Conservation (phyloP, 2,888 invertebrate genomes). For the Clistopyga incitator region DNA sequence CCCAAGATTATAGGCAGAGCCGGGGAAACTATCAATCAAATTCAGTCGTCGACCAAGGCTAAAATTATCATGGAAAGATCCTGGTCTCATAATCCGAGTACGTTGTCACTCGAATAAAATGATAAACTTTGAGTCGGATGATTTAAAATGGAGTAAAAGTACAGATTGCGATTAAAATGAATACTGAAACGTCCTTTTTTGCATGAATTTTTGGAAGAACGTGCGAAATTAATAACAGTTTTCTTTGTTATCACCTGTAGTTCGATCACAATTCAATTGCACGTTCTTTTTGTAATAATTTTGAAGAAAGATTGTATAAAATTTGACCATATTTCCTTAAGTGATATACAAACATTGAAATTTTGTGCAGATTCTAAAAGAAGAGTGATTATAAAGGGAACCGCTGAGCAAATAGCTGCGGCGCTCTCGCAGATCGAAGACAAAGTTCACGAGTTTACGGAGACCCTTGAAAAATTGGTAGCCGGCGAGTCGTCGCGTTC, state of each 20-base stretch:
- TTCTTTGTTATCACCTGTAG: background rate
- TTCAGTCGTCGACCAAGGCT: slow-evolving; percentile 90
- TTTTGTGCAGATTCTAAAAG: slow-evolving; percentile 75
- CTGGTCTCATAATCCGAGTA: slow-evolving; percentile 69
- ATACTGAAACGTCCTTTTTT: background rate
- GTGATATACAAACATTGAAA: background rate
- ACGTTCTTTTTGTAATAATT: background rate
- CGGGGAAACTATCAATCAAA: slow-evolving; percentile 90
- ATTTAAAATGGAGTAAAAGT: background rate
- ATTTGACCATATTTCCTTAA: background rate
- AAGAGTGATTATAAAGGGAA: slow-evolving; percentile 87
- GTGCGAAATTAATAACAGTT: background rate
- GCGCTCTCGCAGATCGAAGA: slow-evolving; percentile 91
- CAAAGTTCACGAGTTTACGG: slow-evolving; percentile 85
- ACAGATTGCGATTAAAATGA: background rate
- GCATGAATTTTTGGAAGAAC: background rate
- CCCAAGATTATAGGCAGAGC: slow-evolving; percentile 91
- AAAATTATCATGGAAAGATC: slow-evolving; percentile 87
- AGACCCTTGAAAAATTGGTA: slow-evolving; percentile 69
- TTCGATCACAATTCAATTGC: background rate
- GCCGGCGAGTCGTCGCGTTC: slow-evolving; percentile 67
- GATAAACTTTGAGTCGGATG: background rate
- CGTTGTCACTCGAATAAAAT: slow-evolving; percentile 57
- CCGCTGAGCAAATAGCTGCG: slow-evolving; percentile 89
- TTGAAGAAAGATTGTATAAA: background rate